These are phyloP conservation scores for Linyphia triangularis DNA, from an alignment of 2,888 invertebrate genomes.

Conservation along the genomic window DNA sequence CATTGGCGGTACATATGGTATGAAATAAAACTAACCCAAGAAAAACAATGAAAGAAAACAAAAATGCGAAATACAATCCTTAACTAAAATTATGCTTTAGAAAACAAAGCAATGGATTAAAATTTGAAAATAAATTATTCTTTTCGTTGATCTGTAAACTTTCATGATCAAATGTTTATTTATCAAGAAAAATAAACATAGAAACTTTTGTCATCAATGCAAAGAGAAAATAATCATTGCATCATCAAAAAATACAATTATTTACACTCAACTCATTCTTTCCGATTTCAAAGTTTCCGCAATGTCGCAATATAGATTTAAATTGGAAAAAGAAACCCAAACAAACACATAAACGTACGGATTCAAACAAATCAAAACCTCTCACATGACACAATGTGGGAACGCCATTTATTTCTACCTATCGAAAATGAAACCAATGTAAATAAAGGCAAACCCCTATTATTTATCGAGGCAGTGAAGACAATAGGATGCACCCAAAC, in stretches of 20 bases:
- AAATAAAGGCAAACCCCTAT: slow-evolving; percentile 35
- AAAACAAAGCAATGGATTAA: too few species aligned
- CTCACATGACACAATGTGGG: slow-evolving; percentile 11
- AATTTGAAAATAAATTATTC: too few species aligned
- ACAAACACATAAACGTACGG: background rate
- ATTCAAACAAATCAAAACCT: slow-evolving; percentile 34
- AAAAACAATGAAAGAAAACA: too few species aligned
- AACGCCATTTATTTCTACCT: slow-evolving; percentile 43
- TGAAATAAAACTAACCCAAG: too few species aligned
- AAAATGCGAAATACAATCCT: too few species aligned
- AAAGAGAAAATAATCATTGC: too few species aligned
- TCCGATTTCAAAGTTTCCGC: slow-evolving; percentile 1
- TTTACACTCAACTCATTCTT: slow-evolving; percentile 41
- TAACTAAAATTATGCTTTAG: too few species aligned
- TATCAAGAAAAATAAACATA: too few species aligned
- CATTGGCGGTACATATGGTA: too few species aligned
- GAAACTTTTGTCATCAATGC: background rate
- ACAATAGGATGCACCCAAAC: background rate
- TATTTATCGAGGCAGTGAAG: slow-evolving; percentile 41
- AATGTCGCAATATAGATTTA: background rate
- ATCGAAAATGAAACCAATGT: slow-evolving; percentile 49
- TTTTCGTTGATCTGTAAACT: too few species aligned
- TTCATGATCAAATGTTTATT: too few species aligned
- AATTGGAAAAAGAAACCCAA: background rate
- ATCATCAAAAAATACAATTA: too few species aligned